Conservation (phyloP, 2,113 vertebrate species). For the Notothenia coriiceps region DNA sequence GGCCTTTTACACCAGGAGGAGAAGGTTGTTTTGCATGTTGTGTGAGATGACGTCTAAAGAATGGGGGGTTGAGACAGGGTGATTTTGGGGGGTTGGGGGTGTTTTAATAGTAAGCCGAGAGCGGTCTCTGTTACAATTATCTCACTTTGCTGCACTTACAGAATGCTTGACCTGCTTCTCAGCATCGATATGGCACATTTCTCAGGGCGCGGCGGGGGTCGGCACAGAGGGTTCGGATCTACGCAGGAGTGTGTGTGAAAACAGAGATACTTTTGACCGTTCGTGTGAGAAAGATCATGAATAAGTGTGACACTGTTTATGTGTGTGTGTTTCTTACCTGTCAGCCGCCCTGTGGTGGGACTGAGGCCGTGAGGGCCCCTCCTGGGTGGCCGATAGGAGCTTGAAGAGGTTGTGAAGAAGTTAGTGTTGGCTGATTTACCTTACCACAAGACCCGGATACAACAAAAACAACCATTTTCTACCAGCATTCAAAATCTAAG, state of each 20-base stretch:
- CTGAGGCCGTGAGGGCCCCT: constrained; percentile 37
- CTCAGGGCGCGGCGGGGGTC: constrained; percentile 47
- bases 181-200: constrained; percentile 71
- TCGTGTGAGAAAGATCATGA: constrained; percentile 36
- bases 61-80: constrained; percentile 13
- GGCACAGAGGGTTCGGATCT: constrained; percentile 22
- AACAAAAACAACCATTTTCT: not conserved
- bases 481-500: not conserved
- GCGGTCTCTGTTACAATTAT: constrained; percentile 63
- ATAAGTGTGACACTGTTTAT: constrained; percentile 14
- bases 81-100: not conserved
- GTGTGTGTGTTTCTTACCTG: constrained; percentile 29
- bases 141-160: constrained; percentile 73
- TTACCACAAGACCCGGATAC: constrained; percentile 54
- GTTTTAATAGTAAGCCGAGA: constrained; percentile 53
- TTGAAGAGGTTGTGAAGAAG: constrained; percentile 31
- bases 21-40: constrained; percentile 32
- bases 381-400: constrained; percentile 52
- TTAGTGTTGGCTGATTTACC: constrained; percentile 46
- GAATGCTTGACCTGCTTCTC: constrained; percentile 80
- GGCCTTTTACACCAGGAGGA: constrained; percentile 2
- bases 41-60: not conserved
- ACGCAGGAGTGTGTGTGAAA: constrained; percentile 35
- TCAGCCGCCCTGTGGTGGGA: constrained; percentile 34
- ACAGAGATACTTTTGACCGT: not conserved